These are phyloP conservation scores for Hipposideros armiger DNA, from an alignment of 2,113 vertebrate species.

Conservation along the genomic window DNA sequence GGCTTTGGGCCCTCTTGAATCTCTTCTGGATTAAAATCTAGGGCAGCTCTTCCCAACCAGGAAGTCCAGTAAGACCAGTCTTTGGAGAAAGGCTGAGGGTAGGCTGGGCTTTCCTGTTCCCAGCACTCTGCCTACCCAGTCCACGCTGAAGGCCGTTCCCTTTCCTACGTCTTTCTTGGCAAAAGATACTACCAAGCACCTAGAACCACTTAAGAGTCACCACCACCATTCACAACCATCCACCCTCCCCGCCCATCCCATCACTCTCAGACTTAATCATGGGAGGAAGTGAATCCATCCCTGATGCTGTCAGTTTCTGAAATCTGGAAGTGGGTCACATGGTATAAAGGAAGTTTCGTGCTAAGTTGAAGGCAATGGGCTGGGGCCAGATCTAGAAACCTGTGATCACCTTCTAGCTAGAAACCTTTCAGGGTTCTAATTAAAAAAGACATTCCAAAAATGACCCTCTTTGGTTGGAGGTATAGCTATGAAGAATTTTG, in stretches of 20 bases:
- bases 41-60: background rate
- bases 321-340: slow-evolving; percentile 63
- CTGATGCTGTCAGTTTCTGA: background rate
- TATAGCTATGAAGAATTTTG: background rate
- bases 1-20: background rate
- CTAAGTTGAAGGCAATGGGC: background rate
- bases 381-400: background rate
- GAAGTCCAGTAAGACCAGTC: slow-evolving; percentile 48
- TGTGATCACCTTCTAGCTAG: background rate
- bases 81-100: background rate
- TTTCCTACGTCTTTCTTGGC: background rate
- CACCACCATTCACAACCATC: background rate
- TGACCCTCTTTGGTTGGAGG: background rate
- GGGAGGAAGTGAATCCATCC: slow-evolving; percentile 56
- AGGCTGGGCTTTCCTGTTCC: slow-evolving; percentile 39
- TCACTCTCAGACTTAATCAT: background rate
- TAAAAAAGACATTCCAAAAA: background rate
- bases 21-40: slow-evolving; percentile 32
- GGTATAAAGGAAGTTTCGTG: background rate
- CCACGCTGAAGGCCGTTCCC: background rate
- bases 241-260: background rate
- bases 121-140: background rate
- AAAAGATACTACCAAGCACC: background rate
- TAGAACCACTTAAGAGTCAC: too few species aligned
- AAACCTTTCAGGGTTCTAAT: background rate